phyloP scores from a whole-genome alignment of 2,797 vertebrate species.

The Chiloscyllium punctatum region DNA sequence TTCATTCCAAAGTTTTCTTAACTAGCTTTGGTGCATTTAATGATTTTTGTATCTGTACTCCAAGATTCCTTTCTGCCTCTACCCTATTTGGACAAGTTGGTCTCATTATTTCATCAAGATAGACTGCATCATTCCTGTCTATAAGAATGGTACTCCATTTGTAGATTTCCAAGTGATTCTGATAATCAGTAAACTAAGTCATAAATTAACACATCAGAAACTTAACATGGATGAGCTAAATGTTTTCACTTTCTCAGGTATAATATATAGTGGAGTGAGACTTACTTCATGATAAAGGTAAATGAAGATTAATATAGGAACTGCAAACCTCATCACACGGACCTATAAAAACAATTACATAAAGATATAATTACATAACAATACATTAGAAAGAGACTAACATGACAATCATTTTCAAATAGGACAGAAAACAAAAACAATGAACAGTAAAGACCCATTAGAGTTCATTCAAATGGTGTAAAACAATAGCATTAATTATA shows the following conservation, averaged over 20 bases:
- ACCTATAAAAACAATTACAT: slow-evolving; percentile 57
- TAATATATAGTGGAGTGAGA: not conserved
- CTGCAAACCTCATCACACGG: slow-evolving; percentile 65
- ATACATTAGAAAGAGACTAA: not conserved
- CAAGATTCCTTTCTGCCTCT: not conserved
- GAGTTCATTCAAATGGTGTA: not conserved
- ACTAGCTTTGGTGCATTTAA: not conserved
- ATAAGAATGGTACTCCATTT: not conserved
- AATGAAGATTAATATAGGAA: slow-evolving; percentile 65
- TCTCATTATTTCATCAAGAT: not conserved
- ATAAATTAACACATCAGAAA: not conserved
- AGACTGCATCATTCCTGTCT: not conserved
- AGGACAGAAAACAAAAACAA: slow-evolving; percentile 34
- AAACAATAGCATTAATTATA: not conserved
- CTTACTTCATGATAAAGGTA: slow-evolving; percentile 85
- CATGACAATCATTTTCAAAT: slow-evolving; percentile 7
- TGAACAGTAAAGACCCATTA: not conserved
- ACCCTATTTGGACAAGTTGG: not conserved
- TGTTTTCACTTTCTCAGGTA: not conserved
- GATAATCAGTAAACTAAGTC: not conserved
- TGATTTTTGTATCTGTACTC: not conserved
- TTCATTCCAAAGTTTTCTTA: not conserved
- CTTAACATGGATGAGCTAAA: not conserved
- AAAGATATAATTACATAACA: slow-evolving; percentile 32
- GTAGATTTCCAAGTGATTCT: not conserved